Evolutionary conservation across 2,888 invertebrate species (phyloP), one percentile per base, ranked within the genome.

Genomic region (Caenorhabditis imperialis): DNA sequence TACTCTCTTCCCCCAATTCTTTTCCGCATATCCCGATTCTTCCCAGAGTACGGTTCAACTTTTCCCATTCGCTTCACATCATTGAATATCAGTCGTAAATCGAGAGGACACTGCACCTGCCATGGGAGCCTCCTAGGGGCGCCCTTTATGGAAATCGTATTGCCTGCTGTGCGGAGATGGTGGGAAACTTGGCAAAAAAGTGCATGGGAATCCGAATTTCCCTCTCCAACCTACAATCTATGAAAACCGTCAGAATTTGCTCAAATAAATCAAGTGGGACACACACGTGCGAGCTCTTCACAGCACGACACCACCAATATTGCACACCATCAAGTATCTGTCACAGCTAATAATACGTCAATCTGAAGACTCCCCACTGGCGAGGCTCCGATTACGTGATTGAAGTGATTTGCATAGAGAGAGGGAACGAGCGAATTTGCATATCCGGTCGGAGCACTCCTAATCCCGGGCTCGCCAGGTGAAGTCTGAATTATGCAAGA

Each of bases 61-160:
- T 10, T 7, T 30, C 23, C 16, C 30, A 44, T 35, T 38, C 33
- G 38, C 47, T 48, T 30, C 38, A 53, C 63, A 23, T 37, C 63
- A 65, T 65, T 65, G 63, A 65, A 65, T 65, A 65, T 65, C 63
- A 65, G 55, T 65, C 55, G 55, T 65, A 55, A 42, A 55, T 55
- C 54, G 63, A 53, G 53, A 35, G 44, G 30, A 30, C 7, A 10
- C 7, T 45, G 47, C 63, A 63, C 63, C 63, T 63, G 63, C 48
- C 40, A 37, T 44, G 42, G 35, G 35, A 33, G 51, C 38, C 37
- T 35, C 18, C 16, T 18, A 8, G n/a, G 16, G 23, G 20, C 62
- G 35, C 45, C n/a, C 18, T 38, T 18, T 44, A 18, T 40, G 40
- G 18, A 18, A 18, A 18, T n/a, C 40, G 16, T 16, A 16, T 16